A percentile compares a stretch with the other conserved stretches of the same genome.
These are phyloP conservation scores for Mormyrus proboscirostris DNA, from an alignment of 2,797 vertebrate genomes.

Conservation along the genomic window DNA sequence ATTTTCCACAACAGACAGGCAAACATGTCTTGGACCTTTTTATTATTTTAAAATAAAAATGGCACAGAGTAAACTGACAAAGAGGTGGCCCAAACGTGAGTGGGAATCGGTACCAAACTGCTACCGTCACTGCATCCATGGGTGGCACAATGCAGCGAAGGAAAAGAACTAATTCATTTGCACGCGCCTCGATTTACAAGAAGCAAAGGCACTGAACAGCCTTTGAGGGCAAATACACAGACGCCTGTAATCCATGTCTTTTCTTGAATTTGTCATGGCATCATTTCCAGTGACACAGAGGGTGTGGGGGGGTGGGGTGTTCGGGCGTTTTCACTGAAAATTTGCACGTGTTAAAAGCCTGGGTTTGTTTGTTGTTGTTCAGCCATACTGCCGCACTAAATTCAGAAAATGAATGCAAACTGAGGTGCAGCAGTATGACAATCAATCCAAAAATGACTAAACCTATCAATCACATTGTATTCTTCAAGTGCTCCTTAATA, in stretches of 20 bases:
- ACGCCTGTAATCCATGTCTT: background rate
- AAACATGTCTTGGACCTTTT: background rate
- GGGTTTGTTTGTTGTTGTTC: background rate
- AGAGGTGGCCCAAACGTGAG: background rate
- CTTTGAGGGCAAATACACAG: background rate
- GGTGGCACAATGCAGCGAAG: background rate
- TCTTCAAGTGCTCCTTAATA: background rate
- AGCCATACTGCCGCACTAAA: background rate
- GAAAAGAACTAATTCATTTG: background rate
- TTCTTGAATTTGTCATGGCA: background rate
- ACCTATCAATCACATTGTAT: background rate
- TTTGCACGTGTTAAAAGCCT: background rate
- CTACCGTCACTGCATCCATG: background rate
- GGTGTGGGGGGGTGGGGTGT: background rate
- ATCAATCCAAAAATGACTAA: background rate
- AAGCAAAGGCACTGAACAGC: background rate
- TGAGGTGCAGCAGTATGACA: background rate
- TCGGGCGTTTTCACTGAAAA: background rate
- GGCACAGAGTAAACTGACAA: background rate
- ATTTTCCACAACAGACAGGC: background rate
- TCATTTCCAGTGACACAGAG: background rate
- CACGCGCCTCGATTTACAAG: background rate
- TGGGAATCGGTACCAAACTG: background rate
- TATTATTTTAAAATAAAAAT: background rate
- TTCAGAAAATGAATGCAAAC: background rate